phyloP scores from a whole-genome alignment of 2,113 vertebrate species.

The Canis aureus region DNA sequence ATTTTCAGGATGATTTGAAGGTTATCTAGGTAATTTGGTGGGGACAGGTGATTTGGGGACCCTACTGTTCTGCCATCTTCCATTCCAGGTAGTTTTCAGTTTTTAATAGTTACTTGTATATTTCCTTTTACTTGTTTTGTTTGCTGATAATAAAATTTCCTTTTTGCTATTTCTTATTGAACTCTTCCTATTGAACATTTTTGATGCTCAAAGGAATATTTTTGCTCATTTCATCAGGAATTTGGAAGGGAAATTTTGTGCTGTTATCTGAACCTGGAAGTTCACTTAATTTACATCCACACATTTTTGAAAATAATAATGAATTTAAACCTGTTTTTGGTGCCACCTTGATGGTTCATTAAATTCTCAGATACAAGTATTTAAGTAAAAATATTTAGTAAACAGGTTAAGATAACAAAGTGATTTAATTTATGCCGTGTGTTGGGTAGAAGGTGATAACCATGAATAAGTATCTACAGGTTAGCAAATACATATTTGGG shows the following conservation, averaged over 20 bases:
- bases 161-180: background rate
- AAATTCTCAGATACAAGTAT: constrained; percentile 36
- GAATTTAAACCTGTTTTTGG: constrained; percentile 50
- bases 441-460: constrained; percentile 8
- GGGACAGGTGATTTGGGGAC: no score
- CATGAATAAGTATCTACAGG: background rate
- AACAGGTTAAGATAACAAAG: constrained; percentile 16
- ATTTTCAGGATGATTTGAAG: no score
- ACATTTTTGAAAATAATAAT: constrained; percentile 55
- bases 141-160: background rate
- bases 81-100: constrained; percentile 18
- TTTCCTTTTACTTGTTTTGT: constrained; percentile 30
- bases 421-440: background rate
- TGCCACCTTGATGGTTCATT: background rate
- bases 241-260: constrained; percentile 40
- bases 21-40: no score
- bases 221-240: constrained; percentile 39
- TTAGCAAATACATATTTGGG: background rate
- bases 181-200: background rate
- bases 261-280: background rate
- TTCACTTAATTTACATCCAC: background rate
- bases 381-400: constrained; percentile 35
- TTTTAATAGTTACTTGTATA: background rate
- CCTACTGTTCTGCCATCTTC: background rate
- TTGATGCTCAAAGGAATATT: constrained; percentile 36